Percentiles rank a stretch among this genome's conserved stretches.
Conservation (phyloP, 1,140 invertebrate genomes). For the Psilanteris sp. region DNA sequence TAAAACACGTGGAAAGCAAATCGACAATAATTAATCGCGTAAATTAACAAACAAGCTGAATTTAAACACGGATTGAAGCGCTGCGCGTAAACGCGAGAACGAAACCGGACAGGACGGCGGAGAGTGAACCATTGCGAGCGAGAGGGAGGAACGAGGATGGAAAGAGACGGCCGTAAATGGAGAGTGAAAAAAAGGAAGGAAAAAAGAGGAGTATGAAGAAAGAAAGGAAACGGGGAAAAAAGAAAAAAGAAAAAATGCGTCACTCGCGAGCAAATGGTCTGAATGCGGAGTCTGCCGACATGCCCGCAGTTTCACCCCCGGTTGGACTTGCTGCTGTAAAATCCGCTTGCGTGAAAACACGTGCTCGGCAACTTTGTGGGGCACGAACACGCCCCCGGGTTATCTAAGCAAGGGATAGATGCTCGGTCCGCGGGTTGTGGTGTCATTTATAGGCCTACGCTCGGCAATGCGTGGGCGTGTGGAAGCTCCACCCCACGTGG, state of each 20-base stretch:
- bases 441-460: conserved; percentile 74
- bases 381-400: conserved; percentile 69
- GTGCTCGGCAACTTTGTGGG: conserved; percentile 57
- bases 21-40: too few species aligned
- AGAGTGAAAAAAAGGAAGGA: conserved; percentile 1
- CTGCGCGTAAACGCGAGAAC: too few species aligned
- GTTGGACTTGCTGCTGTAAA: conserved; percentile 33
- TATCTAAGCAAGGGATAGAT: conserved; percentile 69
- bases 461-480: conserved; percentile 74
- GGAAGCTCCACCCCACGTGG: conserved; percentile 75
- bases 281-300: conserved; percentile 48
- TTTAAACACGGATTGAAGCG: too few species aligned
- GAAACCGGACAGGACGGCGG: too few species aligned
- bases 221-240: too few species aligned
- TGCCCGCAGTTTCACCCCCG: conserved; percentile 36
- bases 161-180: too few species aligned
- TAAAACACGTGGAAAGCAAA: too few species aligned
- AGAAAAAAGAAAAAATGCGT: conserved; percentile 18
- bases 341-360: conserved; percentile 64
- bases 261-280: conserved; percentile 6
- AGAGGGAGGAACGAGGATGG: too few species aligned
- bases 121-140: too few species aligned
- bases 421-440: conserved; percentile 68
- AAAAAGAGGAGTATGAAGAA: too few species aligned
- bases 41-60: too few species aligned